Base-by-base conservation (phyloP, 2,888 invertebrate genomes). In the Campoplex nolae region DNA sequence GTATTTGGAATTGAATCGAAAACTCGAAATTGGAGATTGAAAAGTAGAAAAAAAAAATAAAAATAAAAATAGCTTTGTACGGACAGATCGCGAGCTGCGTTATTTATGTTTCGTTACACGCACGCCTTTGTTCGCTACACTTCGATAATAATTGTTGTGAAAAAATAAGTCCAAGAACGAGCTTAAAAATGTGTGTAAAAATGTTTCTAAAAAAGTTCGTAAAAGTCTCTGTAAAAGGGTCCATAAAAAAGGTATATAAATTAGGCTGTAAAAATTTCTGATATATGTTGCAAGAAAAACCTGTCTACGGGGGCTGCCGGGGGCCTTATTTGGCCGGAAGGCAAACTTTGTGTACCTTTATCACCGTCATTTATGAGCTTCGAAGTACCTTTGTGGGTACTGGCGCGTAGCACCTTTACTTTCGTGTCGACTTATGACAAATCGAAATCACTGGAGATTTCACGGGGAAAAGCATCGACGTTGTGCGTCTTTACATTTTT, bases 301-400 rank as follows among this genome's bases (percentile, higher is more conserved):
- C 16, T 62, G 62, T 62, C 62, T 62, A 32, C 23, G 23, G 23
- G 23, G 23, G 23, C 23, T 23, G 23, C 23, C 23, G 23, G 58
- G 11, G 62, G 16, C 32, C 16, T 32, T n/a, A n/a, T n/a, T 62
- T 62, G 62, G 62, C 1, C 1, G 16, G 32, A 16, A 7, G 13
- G 32, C 62, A 62, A 62, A 62, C 62, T 62, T 62, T 62, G 62
- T 62, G 62, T 32, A 62, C 32, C 7, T 62, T 62, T 62, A 62
- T 62, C 32, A 62, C 32, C 62, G 16, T 62, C 62, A 32, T 62
- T 62, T 62, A 62, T 32, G 62, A 18, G 3, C 62, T 62, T 62
- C 62, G 62, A 16, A 32, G 28, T 62, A 62, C 62, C 62, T 62
- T 32, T 62, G 62, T 62, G 62, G 32, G 62, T 28, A 62, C 32